Conservation (phyloP, 2,888 invertebrate species). For the Drosophila kuntzei region DNA sequence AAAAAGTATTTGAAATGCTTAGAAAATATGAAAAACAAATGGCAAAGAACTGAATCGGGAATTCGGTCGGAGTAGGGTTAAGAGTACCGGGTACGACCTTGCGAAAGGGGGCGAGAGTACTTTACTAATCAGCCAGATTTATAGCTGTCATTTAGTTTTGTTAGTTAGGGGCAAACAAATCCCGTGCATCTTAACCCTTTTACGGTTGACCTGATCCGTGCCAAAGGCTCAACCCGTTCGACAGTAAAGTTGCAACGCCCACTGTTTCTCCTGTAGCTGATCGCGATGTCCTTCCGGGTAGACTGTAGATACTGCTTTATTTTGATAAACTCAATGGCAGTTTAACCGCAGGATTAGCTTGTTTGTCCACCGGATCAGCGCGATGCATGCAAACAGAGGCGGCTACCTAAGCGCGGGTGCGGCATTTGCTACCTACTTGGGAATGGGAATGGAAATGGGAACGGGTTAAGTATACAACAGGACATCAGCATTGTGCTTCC, state of each 20-base stretch:
- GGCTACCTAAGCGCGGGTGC: conserved; percentile 45
- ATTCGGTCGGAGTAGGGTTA: not conserved
- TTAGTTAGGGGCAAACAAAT: conserved; percentile 53
- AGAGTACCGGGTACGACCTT: conserved; percentile 1
- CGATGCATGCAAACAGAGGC: conserved; percentile 70
- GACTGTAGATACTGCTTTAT: conserved; percentile 65
- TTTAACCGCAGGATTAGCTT: conserved; percentile 85
- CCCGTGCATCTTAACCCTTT: conserved; percentile 62
- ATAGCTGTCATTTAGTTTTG: conserved; percentile 77
- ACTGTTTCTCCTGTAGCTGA: not conserved
- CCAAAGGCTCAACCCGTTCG: conserved; percentile 52
- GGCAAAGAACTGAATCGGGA: no score
- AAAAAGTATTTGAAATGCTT: conserved; percentile 22
- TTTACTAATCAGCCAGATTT: conserved; percentile 77
- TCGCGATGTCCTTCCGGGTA: conserved; percentile 70
- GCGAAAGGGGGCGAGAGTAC: conserved; percentile 65
- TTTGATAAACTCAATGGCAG: conserved; percentile 83
- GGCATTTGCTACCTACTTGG: conserved; percentile 24
- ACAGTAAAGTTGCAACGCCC: conserved; percentile 51
- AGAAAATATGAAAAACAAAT: not conserved
- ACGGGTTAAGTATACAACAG: conserved; percentile 59
- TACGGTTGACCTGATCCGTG: conserved; percentile 24
- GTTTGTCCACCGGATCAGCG: conserved; percentile 80
- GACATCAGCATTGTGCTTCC: conserved; percentile 58
- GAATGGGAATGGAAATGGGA: conserved; percentile 15